Evolutionary conservation across 2,113 vertebrate species (phyloP).

Genomic region (Ciconia stormi): DNA sequence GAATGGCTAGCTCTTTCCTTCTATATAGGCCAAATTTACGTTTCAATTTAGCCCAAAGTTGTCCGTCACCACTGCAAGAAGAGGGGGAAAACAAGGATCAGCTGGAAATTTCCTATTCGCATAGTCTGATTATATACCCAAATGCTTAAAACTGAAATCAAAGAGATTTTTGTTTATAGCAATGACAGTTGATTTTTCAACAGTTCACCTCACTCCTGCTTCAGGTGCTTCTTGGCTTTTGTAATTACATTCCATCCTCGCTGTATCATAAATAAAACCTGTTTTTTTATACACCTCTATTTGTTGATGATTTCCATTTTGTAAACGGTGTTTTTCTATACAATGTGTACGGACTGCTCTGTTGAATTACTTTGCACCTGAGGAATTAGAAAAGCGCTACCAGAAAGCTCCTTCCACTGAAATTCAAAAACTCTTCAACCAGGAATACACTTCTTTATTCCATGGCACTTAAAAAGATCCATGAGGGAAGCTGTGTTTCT

Average conservation of each 20-base stretch:
- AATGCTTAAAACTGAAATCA: neutral
- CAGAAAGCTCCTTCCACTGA: neutral
- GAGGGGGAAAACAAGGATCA: neutral
- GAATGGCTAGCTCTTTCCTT: neutral
- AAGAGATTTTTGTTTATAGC: neutral
- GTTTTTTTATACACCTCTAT: neutral
- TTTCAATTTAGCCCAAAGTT: neutral
- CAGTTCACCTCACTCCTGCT: neutral
- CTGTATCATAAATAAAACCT: conserved; percentile 54
- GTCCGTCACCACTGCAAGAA: neutral
- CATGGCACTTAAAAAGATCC: neutral
- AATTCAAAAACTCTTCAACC: neutral
- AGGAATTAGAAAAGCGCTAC: neutral
- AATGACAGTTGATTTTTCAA: neutral
- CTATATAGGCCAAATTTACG: neutral
- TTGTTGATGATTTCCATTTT: neutral
- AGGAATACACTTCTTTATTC: neutral
- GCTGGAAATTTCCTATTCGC: neutral
- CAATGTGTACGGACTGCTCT: neutral
- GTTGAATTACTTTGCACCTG: neutral
- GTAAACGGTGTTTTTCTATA: neutral
- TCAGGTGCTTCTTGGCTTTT: conserved; percentile 20
- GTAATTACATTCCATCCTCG: conserved; percentile 40
- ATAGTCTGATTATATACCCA: neutral
- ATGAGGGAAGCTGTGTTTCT: neutral